A percentile compares a stretch with the other conserved stretches of the same genome.
Conservation (phyloP, 1,140 invertebrate species). For the Belonocnema kinseyi region DNA sequence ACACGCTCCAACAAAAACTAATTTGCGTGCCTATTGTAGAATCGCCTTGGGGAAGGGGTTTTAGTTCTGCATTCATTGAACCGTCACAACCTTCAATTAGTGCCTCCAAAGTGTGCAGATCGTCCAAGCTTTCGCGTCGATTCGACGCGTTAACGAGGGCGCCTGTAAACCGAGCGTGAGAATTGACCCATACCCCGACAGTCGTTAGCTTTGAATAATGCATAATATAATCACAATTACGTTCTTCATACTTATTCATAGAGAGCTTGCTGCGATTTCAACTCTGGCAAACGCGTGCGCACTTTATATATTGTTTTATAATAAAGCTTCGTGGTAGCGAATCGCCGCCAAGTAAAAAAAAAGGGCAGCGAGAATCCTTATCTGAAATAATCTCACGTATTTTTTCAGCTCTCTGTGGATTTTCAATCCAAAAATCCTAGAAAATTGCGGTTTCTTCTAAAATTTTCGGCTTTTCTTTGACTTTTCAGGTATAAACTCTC, state of each 20-base stretch:
- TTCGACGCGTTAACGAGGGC: constrained; percentile 60
- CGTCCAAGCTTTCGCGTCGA: constrained; percentile 47
- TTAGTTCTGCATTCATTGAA: constrained; percentile 22
- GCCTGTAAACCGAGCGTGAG: constrained; percentile 64
- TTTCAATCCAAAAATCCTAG: too few relatives aligned
- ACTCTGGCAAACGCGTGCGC: constrained; percentile 40
- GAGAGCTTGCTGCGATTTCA: constrained; percentile 46
- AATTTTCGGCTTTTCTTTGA: too few relatives aligned
- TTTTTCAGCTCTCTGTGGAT: too few relatives aligned
- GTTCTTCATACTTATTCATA: constrained; percentile 62
- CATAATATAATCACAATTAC: constrained; percentile 65
- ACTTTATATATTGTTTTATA: constrained; percentile 39
- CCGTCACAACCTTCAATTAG: constrained; percentile 37
- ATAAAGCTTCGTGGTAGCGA: background rate
- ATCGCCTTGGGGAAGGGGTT: background rate
- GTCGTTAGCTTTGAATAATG: constrained; percentile 66
- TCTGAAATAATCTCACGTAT: too few relatives aligned
- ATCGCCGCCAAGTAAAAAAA: too few relatives aligned
- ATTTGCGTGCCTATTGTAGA: constrained; percentile 18
- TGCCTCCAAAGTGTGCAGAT: constrained; percentile 30
- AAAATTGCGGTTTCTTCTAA: too few relatives aligned
- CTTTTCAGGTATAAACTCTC: too few relatives aligned
- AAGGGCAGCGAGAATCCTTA: too few relatives aligned
- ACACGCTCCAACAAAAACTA: background rate
- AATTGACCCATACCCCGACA: constrained; percentile 52